phyloP scores from a whole-genome alignment of 2,113 vertebrate genomes.

The Coreoperca whiteheadi region DNA sequence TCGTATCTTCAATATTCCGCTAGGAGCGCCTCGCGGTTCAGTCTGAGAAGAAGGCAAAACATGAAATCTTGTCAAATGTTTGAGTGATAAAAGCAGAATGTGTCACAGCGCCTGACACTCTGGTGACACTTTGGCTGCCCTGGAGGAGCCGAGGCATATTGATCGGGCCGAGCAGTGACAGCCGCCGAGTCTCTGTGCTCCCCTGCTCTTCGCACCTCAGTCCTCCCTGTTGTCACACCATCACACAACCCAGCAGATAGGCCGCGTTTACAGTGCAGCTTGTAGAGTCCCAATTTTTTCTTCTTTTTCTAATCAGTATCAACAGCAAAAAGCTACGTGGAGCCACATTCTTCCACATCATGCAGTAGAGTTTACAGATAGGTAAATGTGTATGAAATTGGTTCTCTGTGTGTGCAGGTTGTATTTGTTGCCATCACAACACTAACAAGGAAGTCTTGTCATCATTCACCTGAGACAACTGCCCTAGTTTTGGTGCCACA shows the following conservation, averaged over 20 bases:
- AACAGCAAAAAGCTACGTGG: neutral
- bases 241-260: neutral
- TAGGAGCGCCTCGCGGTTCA: neutral
- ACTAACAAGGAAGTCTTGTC: neutral
- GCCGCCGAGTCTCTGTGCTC: neutral
- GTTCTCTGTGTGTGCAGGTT: neutral
- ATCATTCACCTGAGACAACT: slow-evolving; percentile 27
- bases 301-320: neutral
- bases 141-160: slow-evolving; percentile 40
- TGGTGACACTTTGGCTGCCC: slow-evolving; percentile 31
- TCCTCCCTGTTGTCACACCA: slow-evolving; percentile 16
- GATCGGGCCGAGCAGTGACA: slow-evolving; percentile 45
- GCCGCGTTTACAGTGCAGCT: neutral
- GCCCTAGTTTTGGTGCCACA: slow-evolving; percentile 7
- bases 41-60: slow-evolving; percentile 6
- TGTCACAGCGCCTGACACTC: slow-evolving; percentile 21
- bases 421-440: slow-evolving; percentile 29
- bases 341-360: neutral
- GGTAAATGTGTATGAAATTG: neutral
- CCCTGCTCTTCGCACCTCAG: slow-evolving; percentile 49
- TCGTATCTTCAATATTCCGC: neutral
- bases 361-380: neutral
- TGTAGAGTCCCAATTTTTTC: neutral
- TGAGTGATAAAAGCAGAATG: slow-evolving; percentile 49
- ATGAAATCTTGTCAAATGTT: neutral